Evolutionary conservation across 1,140 invertebrate genomes (phyloP), one percentile per base, ranked within the genome.

Genomic region (Drosophila miranda): DNA sequence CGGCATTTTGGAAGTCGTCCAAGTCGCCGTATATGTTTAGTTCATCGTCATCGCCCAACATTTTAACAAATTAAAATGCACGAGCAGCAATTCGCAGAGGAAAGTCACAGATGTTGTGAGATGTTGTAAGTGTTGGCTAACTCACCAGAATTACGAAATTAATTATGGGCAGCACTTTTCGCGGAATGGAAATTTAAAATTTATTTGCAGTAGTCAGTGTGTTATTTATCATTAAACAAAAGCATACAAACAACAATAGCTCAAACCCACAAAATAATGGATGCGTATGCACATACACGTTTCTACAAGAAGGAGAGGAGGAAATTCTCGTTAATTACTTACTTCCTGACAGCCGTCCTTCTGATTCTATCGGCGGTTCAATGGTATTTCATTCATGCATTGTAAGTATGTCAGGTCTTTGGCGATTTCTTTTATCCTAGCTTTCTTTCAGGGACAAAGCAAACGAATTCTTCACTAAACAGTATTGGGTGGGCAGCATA

Each of bases 21-120:
- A 90, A 64, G 60, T 90, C 89, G 57, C 79, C 80, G 23, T 90
- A 90, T 9, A 90, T 89, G 68, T 90, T 73, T 19, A 90, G 56
- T 43, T 82, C 75, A 30, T 89, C 80, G 34, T 89, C 80, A 11
- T 89, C 80, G 28, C 52, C 48, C 52, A 78, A 38, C 69, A 76
- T 73, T 53, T 67, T 68, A 38, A 11, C 4, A 38, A 38, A 13
- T 13, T 38, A 38, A 38, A 38, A 38, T 38, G 11, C 11, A 34
- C 9, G 3, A 34, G 8, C 9, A 13, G 34, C 11, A 38, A 38
- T 38, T 38, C 8, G 28, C 2, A 8, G 8, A 5, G 11, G 3
- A 38, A 38, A 13, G 3, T 4, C 34, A 5, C 11, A 38, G 34
- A 38, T 13, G 34, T 3, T 11, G 4, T 13, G 16, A 16, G 16